Evolutionary conservation across 2,113 vertebrate genomes (phyloP).

Genomic region (Lonchura striata): DNA sequence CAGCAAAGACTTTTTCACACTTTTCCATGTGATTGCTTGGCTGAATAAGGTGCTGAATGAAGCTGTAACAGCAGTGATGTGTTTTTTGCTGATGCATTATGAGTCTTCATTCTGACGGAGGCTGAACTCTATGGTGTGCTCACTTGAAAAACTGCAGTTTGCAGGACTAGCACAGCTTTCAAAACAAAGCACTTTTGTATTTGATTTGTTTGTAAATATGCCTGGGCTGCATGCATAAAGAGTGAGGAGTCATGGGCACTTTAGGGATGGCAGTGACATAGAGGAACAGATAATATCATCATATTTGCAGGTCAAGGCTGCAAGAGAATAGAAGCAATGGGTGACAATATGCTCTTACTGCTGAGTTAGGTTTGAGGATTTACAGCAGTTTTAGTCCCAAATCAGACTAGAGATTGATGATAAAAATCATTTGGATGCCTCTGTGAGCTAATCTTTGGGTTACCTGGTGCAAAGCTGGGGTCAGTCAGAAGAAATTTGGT

Average conservation of each 20-base stretch:
- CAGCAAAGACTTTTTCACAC: conserved; percentile 28
- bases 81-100: background rate
- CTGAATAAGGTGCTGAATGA: background rate
- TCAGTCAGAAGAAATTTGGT: background rate
- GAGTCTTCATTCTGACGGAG: conserved; percentile 25
- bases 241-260: background rate
- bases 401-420: background rate
- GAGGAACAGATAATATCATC: background rate
- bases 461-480: background rate
- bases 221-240: background rate
- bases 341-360: background rate
- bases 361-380: background rate
- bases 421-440: background rate
- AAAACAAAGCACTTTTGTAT: conserved; percentile 23
- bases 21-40: background rate
- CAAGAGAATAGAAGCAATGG: background rate
- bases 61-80: background rate
- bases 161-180: conserved; percentile 21
- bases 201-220: conserved; percentile 41
- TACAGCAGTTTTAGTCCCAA: background rate
- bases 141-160: background rate
- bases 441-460: background rate
- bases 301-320: background rate
- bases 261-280: background rate
- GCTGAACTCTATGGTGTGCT: background rate